These are phyloP conservation scores for Phylloscopus collybita DNA, from an alignment of 2,797 vertebrate species.

Conservation along the genomic window DNA sequence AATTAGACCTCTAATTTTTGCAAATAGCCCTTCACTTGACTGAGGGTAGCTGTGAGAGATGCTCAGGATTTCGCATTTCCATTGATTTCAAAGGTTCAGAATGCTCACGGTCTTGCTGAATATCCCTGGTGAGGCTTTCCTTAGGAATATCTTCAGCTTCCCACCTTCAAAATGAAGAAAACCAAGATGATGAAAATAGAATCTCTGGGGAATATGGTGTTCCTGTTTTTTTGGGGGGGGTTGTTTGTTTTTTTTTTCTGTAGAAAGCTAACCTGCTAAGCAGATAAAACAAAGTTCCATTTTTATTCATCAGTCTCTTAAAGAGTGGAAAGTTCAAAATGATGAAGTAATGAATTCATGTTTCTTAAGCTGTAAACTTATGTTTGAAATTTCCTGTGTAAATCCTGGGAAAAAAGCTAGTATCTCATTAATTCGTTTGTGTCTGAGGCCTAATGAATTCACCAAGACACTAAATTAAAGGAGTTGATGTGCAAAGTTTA, in stretches of 20 bases:
- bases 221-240: too few species aligned
- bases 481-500: not conserved
- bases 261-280: not conserved
- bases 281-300: not conserved
- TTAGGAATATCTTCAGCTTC: not conserved
- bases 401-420: not conserved
- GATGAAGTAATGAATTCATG: not conserved
- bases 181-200: not conserved
- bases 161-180: not conserved
- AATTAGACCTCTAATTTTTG: not conserved
- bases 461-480: not conserved
- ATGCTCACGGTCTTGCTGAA: not conserved
- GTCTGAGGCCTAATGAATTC: not conserved
- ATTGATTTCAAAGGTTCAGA: not conserved
- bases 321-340: not conserved
- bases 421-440: not conserved
- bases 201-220: not conserved
- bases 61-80: not conserved
- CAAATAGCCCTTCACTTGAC: not conserved
- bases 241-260: not conserved
- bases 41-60: not conserved
- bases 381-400: not conserved
- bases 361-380: not conserved
- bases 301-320: not conserved
- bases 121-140: not conserved